phyloP scores from a whole-genome alignment of 1,140 invertebrate genomes.

The Brachionus koreanus region DNA sequence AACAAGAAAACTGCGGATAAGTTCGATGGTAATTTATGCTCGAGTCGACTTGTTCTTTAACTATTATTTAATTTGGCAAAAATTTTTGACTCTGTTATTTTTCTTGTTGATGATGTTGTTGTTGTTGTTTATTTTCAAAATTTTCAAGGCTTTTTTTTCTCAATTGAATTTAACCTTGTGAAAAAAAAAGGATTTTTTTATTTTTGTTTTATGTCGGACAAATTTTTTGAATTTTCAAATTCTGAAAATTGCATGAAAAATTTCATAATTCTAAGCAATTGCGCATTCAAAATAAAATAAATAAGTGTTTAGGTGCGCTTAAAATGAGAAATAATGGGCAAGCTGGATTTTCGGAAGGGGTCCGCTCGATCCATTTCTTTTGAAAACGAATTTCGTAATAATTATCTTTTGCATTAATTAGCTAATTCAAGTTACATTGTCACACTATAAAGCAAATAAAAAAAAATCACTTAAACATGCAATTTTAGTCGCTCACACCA shows the following conservation, averaged over 20 bases:
- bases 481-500: neutral
- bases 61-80: neutral
- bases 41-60: neutral
- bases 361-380: neutral
- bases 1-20: neutral
- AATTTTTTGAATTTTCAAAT: slow-evolving; percentile 27
- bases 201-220: neutral
- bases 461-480: neutral
- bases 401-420: neutral
- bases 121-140: neutral
- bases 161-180: neutral
- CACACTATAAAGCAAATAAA: neutral
- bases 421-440: neutral
- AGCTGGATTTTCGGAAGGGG: neutral
- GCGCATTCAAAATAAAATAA: slow-evolving; percentile 1
- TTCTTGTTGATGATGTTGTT: too few species aligned
- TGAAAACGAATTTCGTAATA: neutral
- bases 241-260: neutral
- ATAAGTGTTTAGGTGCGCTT: neutral
- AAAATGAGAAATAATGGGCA: neutral
- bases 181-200: neutral
- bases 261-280: neutral
- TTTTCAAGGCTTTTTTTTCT: neutral
- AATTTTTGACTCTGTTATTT: too few species aligned
- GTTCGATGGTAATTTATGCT: neutral